phyloP scores from a whole-genome alignment of 2,797 vertebrate species.

The Falco concolor region DNA sequence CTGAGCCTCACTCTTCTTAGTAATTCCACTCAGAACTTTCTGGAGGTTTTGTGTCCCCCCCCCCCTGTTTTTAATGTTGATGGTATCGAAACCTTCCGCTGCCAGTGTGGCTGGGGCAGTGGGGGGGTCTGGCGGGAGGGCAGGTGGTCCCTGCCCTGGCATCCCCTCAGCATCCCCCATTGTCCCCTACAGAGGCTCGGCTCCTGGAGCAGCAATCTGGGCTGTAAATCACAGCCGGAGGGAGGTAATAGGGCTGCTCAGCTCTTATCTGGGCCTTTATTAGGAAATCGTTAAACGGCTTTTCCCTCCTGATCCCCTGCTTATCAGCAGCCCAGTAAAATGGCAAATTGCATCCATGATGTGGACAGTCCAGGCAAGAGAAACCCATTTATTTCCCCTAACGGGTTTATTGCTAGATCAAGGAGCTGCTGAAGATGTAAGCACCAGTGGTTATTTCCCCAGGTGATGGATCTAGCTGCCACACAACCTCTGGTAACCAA shows the following conservation, averaged over 20 bases:
- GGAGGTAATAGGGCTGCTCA: not conserved
- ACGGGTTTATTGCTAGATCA: slow-evolving; percentile 48
- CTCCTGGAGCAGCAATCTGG: not conserved
- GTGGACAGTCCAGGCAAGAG: not conserved
- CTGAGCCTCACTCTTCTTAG: not conserved
- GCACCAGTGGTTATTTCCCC: slow-evolving; percentile 19
- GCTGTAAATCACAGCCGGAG: not conserved
- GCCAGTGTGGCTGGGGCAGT: not conserved
- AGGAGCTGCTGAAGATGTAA: slow-evolving; percentile 43
- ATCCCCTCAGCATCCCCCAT: not conserved
- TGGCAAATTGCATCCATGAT: not conserved
- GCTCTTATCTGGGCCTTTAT: slow-evolving; percentile 3
- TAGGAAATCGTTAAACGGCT: not conserved
- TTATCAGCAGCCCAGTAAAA: not conserved
- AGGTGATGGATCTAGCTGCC: slow-evolving; percentile 47
- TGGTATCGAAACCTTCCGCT: not conserved
- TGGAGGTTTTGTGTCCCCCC: fast-evolving
- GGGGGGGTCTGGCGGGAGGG: fast-evolving
- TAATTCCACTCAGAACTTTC: not conserved
- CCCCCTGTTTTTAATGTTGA: not conserved
- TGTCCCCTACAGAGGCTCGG: not conserved
- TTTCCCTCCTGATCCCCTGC: not conserved
- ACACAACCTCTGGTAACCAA: not conserved
- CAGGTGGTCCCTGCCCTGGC: fast-evolving
- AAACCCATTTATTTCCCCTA: slow-evolving; percentile 49